Evolutionary conservation across 2,888 invertebrate genomes (phyloP), one percentile per base, ranked within the genome.

Genomic region (Cheilosia soror): DNA sequence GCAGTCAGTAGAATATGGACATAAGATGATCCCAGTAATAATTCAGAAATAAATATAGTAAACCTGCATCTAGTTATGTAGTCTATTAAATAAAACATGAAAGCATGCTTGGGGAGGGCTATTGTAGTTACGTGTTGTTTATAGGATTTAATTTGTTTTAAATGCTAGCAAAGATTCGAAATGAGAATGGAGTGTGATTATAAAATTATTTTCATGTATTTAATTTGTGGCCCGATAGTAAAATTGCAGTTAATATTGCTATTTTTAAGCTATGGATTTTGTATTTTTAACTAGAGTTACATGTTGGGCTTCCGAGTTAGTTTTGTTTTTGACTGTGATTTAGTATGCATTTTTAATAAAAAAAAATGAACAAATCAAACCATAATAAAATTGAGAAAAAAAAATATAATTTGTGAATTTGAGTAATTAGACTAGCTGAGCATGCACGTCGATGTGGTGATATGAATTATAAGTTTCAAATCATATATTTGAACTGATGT

Each of bases 41-140:
- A 33, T 42, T 69, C 31, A 60, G 29, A 68, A 83, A 73, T 72
- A 37, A 73, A 44, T 29, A 69, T 72, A 78, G 49, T 60, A 71
- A 87, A 82, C 87, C 84, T 81, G 75, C 13, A 63, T 68, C 66
- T 75, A 53, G 73, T 40, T 53, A 60, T 31, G 27, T 53, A 42
- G 31, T 42, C 37, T 15, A 55, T 65, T 51, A 11, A 42, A 20
- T 51, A 31, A 20, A 4, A 47, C 66, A 90, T 90, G 88, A 90
- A 88, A 90, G 90, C 91, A 91, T 91, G 91, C 91, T 91, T 91
- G 90, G 91, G 91, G 85, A 91, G 90, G 91, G 90, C 90, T 89
- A 89, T 88, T 89, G 87, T 72, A 86, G 87, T 57, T 11, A 65
- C 37, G 51, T 72, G 49, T 65, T 31, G 47, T 51, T 60, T 49